Evolutionary conservation across 1,140 invertebrate species (phyloP).

Genomic region (Panulirus ornatus): DNA sequence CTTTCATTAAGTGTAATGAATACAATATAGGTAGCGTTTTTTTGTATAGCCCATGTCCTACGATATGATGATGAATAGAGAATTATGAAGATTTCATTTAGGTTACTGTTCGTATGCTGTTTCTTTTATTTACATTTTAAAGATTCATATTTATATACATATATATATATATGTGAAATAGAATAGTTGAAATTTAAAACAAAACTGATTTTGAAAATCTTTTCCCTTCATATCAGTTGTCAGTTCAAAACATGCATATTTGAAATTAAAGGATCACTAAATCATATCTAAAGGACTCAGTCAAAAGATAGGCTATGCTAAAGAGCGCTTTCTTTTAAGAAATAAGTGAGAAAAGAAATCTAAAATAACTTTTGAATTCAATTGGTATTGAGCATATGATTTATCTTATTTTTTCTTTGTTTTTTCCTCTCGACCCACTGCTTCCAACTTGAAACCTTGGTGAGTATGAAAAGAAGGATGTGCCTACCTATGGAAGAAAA

Average conservation of each 20-base stretch:
- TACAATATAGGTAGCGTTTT: constrained; percentile 42
- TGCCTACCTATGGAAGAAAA: constrained; percentile 49
- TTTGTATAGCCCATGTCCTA: constrained; percentile 63
- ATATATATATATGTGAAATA: not conserved
- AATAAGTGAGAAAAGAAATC: constrained; percentile 20
- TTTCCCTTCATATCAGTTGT: not conserved
- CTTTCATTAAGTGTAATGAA: constrained; percentile 37
- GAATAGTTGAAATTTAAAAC: too few relatives aligned
- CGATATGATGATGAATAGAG: constrained; percentile 52
- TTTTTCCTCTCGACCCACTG: constrained; percentile 69
- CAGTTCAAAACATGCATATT: not conserved
- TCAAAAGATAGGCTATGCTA: constrained; percentile 30
- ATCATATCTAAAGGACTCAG: constrained; percentile 52
- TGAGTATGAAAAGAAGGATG: constrained; percentile 61
- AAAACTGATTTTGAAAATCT: not conserved
- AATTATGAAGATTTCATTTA: too few relatives aligned
- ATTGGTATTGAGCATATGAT: constrained; percentile 66
- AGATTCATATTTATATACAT: not conserved
- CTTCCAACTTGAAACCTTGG: constrained; percentile 70
- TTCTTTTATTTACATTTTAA: too few relatives aligned
- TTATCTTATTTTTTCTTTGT: constrained; percentile 63
- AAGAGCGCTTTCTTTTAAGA: constrained; percentile 31
- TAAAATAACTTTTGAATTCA: constrained; percentile 36
- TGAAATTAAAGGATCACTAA: not conserved
- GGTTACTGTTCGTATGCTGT: too few relatives aligned